Evolutionary conservation across 2,113 vertebrate genomes (phyloP).

Genomic region (Leptobrachium ailaonicum): DNA sequence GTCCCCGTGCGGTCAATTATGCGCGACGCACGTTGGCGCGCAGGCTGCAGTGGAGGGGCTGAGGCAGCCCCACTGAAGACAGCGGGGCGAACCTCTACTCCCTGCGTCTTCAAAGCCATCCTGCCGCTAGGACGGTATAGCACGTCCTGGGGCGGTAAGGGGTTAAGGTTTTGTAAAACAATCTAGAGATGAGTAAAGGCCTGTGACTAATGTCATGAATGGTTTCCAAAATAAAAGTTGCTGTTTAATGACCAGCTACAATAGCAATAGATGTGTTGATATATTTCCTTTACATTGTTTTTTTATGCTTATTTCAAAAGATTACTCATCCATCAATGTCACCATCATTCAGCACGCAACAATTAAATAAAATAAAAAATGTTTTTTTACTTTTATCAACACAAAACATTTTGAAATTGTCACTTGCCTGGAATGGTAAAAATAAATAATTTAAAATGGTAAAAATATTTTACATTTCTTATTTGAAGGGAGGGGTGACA

Average conservation of each 20-base stretch:
- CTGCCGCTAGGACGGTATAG: too few species aligned
- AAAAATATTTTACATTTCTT: slow-evolving; percentile 43
- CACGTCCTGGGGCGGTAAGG: too few species aligned
- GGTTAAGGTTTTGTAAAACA: not conserved
- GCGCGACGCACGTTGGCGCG: too few species aligned
- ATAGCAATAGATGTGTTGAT: slow-evolving; percentile 29
- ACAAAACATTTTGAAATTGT: not conserved
- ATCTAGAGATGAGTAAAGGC: slow-evolving; percentile 12
- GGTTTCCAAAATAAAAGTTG: slow-evolving; percentile 28
- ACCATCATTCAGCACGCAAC: slow-evolving; percentile 22
- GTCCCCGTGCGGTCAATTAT: too few species aligned
- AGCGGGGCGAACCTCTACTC: too few species aligned
- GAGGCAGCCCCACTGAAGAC: too few species aligned
- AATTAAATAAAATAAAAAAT: slow-evolving; percentile 4
- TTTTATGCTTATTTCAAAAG: not conserved
- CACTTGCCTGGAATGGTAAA: slow-evolving; percentile 19
- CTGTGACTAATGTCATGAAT: not conserved
- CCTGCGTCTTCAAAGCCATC: too few species aligned
- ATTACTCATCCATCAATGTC: slow-evolving; percentile 38
- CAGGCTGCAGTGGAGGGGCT: too few species aligned
- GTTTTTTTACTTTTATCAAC: slow-evolving; percentile 15
- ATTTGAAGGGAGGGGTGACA: slow-evolving; percentile 11
- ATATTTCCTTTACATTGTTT: slow-evolving; percentile 18
- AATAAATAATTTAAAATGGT: slow-evolving; percentile 1
- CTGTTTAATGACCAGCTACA: not conserved